Conservation (phyloP, 2,113 vertebrate species). For the Thamnophis sirtalis region DNA sequence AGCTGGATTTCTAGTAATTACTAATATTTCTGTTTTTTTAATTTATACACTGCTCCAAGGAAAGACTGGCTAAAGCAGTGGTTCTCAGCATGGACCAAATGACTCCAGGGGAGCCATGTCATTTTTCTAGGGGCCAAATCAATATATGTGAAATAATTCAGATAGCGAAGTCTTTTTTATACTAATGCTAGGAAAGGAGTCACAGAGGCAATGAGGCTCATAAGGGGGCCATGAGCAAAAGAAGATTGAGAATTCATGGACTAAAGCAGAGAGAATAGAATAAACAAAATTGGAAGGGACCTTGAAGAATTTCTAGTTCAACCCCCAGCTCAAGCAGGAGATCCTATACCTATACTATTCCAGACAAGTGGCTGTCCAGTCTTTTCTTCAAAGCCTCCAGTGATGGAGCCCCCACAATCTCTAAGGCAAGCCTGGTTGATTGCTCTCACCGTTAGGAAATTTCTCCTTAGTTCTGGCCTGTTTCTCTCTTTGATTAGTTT, state of each 20-base stretch:
- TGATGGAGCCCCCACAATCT: neutral
- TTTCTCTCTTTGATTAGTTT: neutral
- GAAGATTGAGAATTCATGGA: neutral
- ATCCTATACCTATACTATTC: neutral
- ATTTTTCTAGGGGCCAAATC: neutral
- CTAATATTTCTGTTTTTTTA: neutral
- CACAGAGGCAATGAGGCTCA: neutral
- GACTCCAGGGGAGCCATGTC: neutral
- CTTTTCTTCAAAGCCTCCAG: neutral
- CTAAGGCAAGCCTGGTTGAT: neutral
- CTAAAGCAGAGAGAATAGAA: neutral
- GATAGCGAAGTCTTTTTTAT: neutral
- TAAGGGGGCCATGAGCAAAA: neutral
- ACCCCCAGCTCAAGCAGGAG: neutral
- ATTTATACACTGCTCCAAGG: neutral
- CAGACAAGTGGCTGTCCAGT: neutral
- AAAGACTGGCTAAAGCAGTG: neutral
- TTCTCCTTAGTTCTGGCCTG: neutral
- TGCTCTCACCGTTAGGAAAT: neutral
- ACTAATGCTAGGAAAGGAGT: neutral
- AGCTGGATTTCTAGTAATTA: neutral
- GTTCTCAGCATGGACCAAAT: neutral
- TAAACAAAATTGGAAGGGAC: neutral
- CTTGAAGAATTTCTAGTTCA: neutral
- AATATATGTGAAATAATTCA: neutral